A percentile compares a stretch with the other conserved stretches of the same genome.
Evolutionary conservation across 2,113 vertebrate genomes (phyloP).

Genomic region (Rhea pennata): DNA sequence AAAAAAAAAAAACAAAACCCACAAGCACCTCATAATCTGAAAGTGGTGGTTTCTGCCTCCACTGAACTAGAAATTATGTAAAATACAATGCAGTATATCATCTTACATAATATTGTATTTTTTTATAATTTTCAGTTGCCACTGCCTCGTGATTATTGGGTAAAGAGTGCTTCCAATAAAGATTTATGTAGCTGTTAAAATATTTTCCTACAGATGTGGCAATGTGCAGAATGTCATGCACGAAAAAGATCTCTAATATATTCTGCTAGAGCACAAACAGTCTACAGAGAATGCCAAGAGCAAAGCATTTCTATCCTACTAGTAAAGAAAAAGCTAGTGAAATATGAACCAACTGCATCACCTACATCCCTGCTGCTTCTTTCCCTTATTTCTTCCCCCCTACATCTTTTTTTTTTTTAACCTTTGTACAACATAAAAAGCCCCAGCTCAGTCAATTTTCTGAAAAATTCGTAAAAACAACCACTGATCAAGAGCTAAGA

Average conservation of each 20-base stretch:
- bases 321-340: background rate
- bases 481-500: slow-evolving; percentile 13
- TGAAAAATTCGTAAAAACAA: slow-evolving; percentile 58
- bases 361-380: background rate
- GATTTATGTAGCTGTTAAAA: background rate
- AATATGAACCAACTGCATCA: background rate
- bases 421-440: slow-evolving; percentile 42
- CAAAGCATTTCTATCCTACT: background rate
- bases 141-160: background rate
- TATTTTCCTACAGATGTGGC: background rate
- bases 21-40: background rate
- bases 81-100: background rate
- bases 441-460: slow-evolving; percentile 41
- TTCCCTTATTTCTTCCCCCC: background rate
- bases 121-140: background rate
- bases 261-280: background rate
- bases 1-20: background rate
- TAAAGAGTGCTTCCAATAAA: background rate
- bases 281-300: background rate
- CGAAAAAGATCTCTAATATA: background rate
- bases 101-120: background rate
- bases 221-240: background rate
- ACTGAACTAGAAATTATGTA: background rate
- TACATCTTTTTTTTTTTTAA: slow-evolving; percentile 34
- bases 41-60: background rate